Evolutionary conservation across 2,888 invertebrate species (phyloP), one percentile per base, ranked within the genome.

Genomic region (Andrena fulva): DNA sequence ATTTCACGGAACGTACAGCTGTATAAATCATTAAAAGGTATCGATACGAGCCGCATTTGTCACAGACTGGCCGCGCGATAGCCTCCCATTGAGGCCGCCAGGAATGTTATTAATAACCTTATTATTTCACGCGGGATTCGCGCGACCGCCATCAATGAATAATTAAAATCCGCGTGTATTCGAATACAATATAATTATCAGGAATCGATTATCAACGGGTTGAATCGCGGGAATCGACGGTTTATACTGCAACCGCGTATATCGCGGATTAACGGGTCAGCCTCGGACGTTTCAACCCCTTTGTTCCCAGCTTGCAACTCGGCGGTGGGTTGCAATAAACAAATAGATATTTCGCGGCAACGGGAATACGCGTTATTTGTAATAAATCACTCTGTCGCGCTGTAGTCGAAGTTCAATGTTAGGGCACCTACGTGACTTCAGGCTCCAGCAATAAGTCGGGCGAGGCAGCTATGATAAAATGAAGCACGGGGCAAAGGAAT

Each of bases 121-220:
- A 59, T 79, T 75, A 79, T 56, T 50, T 70, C 54, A 31, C 64
- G 66, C 66, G 33, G 64, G 12, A 52, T 35, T 35, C 72, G 54
- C 24, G 66, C 54, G n/a, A 54, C 27, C n/a, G 48, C 20, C 52
- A 24, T 31, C 63, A n/a, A 35, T 50, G 64, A 56, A 73, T 77
- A 73, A 73, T 77, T 67, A 67, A 72, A 73, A 67, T 42, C 52
- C 10, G 10, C 27, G 24, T 27, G 71, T 64, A 70, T 48, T 24
- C 42, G 35, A 59, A 52, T 31, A 33, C 70, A 42, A 52, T 60
- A 50, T 56, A 63, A 31, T 72, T 80, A 73, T 50, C 63, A 52
- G 42, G 52, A 72, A 67, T 54, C 72, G 80, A 69, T 80, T 81
- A 74, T 68, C 69, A 29, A 31, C 48, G 60, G n/a, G 48, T 31